A percentile compares a stretch with the other conserved stretches of the same genome.
Evolutionary conservation across 2,888 invertebrate genomes (phyloP).

Genomic region (Xylocampa areola): DNA sequence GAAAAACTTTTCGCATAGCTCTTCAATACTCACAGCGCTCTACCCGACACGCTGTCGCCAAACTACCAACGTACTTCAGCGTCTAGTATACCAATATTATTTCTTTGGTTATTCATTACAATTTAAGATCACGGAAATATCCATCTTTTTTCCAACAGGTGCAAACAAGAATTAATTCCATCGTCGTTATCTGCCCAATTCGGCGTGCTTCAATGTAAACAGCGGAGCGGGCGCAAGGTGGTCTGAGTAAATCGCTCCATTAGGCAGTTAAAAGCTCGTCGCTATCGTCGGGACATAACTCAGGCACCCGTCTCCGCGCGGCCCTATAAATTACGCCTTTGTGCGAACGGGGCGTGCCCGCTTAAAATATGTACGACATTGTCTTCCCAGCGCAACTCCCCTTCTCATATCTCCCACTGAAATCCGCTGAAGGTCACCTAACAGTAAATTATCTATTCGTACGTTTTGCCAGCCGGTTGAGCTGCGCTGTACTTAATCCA

Average conservation of each 20-base stretch:
- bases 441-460: constrained; percentile 80
- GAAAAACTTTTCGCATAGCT: constrained; percentile 84
- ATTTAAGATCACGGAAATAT: constrained; percentile 51
- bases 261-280: constrained; percentile 90
- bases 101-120: constrained; percentile 43
- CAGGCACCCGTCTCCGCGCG: constrained; percentile 87
- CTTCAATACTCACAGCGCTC: constrained; percentile 65
- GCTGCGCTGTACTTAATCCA: constrained; percentile 67
- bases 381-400: constrained; percentile 83
- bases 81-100: constrained; percentile 23
- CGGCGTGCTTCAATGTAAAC: constrained; percentile 77
- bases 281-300: constrained; percentile 89
- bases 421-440: constrained; percentile 80
- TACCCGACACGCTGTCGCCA: constrained; percentile 59
- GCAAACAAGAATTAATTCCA: constrained; percentile 67
- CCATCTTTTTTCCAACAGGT: constrained; percentile 56
- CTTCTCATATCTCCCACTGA: constrained; percentile 81
- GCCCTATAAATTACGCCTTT: constrained; percentile 89
- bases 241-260: constrained; percentile 88
- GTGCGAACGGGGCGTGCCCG: constrained; percentile 87
- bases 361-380: constrained; percentile 89
- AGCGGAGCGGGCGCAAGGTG: constrained; percentile 83
- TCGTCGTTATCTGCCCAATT: constrained; percentile 66
- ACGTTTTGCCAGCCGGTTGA: constrained; percentile 69
- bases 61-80: constrained; percentile 30